Conservation (phyloP, 2,113 vertebrate genomes). For the Aegypius monachus region DNA sequence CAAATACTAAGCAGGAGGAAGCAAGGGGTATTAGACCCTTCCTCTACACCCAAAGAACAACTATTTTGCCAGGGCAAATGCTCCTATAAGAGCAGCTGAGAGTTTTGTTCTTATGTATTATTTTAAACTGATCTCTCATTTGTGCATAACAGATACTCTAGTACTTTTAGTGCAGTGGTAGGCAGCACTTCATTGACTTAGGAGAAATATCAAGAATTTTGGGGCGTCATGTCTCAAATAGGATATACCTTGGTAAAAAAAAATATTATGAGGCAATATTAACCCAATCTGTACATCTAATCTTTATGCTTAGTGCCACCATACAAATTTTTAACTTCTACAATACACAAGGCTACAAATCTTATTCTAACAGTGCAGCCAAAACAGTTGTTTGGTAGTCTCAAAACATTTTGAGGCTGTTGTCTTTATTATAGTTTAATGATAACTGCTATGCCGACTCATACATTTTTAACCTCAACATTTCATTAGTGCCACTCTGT, state of each 20-base stretch:
- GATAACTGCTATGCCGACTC: not conserved
- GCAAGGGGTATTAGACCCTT: not conserved
- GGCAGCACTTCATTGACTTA: not conserved
- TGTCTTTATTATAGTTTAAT: not conserved
- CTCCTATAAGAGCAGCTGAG: not conserved
- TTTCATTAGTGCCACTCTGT: not conserved
- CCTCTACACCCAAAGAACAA: not conserved
- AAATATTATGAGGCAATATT: not conserved
- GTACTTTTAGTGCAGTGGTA: not conserved
- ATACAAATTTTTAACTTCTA: not conserved
- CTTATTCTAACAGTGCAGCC: not conserved
- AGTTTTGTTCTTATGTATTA: not conserved
- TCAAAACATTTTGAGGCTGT: not conserved
- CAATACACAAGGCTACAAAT: not conserved
- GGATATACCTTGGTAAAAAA: not conserved
- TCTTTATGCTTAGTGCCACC: not conserved
- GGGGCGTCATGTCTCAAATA: not conserved
- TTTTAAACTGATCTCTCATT: not conserved
- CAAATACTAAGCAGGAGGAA: not conserved
- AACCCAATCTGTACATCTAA: not conserved
- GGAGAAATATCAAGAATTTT: not conserved
- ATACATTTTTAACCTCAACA: slow-evolving; percentile 5
- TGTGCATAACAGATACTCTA: not conserved
- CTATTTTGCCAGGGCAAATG: not conserved
- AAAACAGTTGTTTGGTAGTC: not conserved